Evolutionary conservation across 2,888 invertebrate species (phyloP).

Genomic region (Harpalus rufipes): DNA sequence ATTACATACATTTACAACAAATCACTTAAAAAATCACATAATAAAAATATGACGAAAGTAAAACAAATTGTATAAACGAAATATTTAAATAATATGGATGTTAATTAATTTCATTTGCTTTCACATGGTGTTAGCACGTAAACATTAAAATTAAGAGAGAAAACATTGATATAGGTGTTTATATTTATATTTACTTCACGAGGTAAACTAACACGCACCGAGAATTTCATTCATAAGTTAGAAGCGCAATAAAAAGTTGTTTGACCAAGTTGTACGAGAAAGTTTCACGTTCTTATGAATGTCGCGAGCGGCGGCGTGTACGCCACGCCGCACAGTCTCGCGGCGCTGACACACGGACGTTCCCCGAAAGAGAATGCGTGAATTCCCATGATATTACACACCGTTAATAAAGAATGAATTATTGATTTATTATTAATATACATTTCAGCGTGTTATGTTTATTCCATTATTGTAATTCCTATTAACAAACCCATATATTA

Average conservation of each 20-base stretch:
- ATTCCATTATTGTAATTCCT: background rate
- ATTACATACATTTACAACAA: too few relatives aligned
- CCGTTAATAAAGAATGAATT: background rate
- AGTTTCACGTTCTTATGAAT: conserved; percentile 62
- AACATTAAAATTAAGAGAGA: conserved; percentile 11
- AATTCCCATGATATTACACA: conserved; percentile 7
- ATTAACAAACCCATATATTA: background rate
- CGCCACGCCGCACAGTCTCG: conserved; percentile 31
- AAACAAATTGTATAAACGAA: background rate
- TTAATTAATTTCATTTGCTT: background rate
- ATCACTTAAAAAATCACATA: too few relatives aligned
- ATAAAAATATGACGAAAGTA: too few relatives aligned
- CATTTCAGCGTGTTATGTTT: background rate
- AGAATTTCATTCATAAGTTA: conserved; percentile 63
- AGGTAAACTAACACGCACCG: conserved; percentile 25
- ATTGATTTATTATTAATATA: background rate
- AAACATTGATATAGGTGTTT: conserved; percentile 11
- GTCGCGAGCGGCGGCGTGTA: conserved; percentile 1
- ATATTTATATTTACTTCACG: conserved; percentile 9
- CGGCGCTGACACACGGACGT: conserved; percentile 9
- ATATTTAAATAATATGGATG: background rate
- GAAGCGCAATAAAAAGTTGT: conserved; percentile 51
- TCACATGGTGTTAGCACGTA: background rate
- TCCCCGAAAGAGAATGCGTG: conserved; percentile 11
- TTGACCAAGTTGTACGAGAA: conserved; percentile 53